phyloP scores from a whole-genome alignment of 2,113 vertebrate genomes.

The Austrofundulus limnaeus region DNA sequence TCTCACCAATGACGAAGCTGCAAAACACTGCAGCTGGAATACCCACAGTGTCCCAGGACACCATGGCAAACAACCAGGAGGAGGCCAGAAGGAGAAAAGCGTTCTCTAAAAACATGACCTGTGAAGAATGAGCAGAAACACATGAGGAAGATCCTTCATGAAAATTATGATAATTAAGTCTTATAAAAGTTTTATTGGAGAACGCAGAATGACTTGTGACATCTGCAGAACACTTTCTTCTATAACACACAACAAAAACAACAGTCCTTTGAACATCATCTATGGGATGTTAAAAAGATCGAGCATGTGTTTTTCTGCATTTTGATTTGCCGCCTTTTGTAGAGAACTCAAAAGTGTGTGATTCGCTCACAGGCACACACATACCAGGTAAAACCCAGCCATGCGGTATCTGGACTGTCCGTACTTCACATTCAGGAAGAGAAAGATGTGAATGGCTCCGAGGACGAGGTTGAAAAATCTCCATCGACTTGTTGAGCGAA shows the following conservation, averaged over 20 bases:
- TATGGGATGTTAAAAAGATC: too few relatives aligned
- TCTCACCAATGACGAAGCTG: conserved; percentile 84
- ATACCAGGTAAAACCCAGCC: conserved; percentile 81
- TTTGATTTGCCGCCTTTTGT: too few relatives aligned
- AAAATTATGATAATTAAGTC: too few relatives aligned
- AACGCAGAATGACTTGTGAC: too few relatives aligned
- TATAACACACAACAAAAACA: too few relatives aligned
- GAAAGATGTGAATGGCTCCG: conserved; percentile 83
- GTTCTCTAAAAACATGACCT: conserved; percentile 81
- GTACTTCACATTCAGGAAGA: conserved; percentile 81
- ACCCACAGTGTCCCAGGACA: conserved; percentile 76
- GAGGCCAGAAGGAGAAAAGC: conserved; percentile 81
- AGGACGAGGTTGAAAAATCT: conserved; percentile 82
- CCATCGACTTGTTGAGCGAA: conserved; percentile 78
- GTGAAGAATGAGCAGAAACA: conserved; percentile 4
- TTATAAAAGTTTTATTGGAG: too few relatives aligned
- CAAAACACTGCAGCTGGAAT: conserved; percentile 74
- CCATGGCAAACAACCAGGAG: conserved; percentile 78
- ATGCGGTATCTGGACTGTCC: conserved; percentile 82
- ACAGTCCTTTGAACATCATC: too few relatives aligned
- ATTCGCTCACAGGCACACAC: conserved; percentile 17
- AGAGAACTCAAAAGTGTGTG: too few relatives aligned
- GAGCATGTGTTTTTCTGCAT: too few relatives aligned
- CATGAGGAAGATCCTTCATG: too few relatives aligned
- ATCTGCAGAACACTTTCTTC: too few relatives aligned